phyloP scores from a whole-genome alignment of 1,140 invertebrate genomes.

The Cheumatopsyche charites region DNA sequence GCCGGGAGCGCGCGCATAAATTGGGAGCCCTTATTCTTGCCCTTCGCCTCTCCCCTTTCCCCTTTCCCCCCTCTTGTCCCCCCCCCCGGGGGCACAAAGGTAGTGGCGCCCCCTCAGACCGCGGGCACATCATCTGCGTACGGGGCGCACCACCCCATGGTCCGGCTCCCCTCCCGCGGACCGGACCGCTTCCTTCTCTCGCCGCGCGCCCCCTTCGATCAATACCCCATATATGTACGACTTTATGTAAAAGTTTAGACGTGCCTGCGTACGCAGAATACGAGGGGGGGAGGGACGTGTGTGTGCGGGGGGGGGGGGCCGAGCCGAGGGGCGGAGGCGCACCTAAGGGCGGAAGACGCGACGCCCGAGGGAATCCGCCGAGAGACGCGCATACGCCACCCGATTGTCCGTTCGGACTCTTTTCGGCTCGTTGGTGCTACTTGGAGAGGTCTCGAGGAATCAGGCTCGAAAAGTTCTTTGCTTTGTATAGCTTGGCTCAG shows the following conservation, averaged over 20 bases:
- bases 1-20: conserved; percentile 26
- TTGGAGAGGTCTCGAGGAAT: no score
- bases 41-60: not conserved
- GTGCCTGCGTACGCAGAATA: conserved; percentile 48
- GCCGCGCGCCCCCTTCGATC: conserved; percentile 43
- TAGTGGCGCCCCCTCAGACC: conserved; percentile 30
- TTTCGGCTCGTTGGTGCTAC: no score
- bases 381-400: no score
- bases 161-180: conserved; percentile 33
- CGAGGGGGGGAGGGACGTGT: conserved; percentile 10
- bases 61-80: not conserved
- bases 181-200: conserved; percentile 42
- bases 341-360: not conserved
- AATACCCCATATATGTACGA: conserved; percentile 49
- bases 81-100: conserved; percentile 20
- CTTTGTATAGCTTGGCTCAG: no score
- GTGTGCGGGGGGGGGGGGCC: not conserved
- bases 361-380: not conserved
- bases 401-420: no score
- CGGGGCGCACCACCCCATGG: conserved; percentile 40
- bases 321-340: not conserved
- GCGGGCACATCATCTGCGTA: conserved; percentile 47
- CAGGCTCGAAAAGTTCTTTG: no score
- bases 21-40: conserved; percentile 37
- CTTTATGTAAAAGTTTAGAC: conserved; percentile 49